phyloP scores from a whole-genome alignment of 2,113 vertebrate species.

The Dascyllus trimaculatus region DNA sequence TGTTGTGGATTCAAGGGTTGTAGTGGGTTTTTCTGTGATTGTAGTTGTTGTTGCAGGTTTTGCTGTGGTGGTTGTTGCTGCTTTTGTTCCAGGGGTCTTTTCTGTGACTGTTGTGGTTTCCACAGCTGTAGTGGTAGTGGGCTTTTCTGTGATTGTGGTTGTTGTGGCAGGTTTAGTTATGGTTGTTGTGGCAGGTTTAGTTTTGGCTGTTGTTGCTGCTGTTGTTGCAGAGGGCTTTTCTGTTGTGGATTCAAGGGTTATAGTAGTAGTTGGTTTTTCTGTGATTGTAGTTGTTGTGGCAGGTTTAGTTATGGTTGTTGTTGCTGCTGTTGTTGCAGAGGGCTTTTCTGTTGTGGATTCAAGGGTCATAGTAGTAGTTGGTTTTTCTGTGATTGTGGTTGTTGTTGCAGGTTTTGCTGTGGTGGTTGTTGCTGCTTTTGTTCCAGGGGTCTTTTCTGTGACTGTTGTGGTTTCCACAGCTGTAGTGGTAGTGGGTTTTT shows the following conservation, averaged over 20 bases:
- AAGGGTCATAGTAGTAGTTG: background rate
- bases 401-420: background rate
- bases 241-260: too few relatives aligned
- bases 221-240: background rate
- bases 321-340: too few relatives aligned
- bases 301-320: background rate
- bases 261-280: too few relatives aligned
- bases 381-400: conserved; percentile 2
- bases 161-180: conserved; percentile 4
- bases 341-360: background rate
- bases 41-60: background rate
- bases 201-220: too few relatives aligned
- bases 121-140: background rate
- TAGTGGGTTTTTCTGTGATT: background rate
- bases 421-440: too few relatives aligned
- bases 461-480: background rate
- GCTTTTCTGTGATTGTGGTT: background rate
- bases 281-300: background rate
- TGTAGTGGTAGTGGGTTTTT: background rate
- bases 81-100: background rate
- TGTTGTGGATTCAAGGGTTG: background rate
- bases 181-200: background rate
- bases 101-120: conserved; percentile 1
- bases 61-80: conserved; percentile 1
- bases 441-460: background rate